phyloP scores from a whole-genome alignment of 2,113 vertebrate species.

The Lota lota region DNA sequence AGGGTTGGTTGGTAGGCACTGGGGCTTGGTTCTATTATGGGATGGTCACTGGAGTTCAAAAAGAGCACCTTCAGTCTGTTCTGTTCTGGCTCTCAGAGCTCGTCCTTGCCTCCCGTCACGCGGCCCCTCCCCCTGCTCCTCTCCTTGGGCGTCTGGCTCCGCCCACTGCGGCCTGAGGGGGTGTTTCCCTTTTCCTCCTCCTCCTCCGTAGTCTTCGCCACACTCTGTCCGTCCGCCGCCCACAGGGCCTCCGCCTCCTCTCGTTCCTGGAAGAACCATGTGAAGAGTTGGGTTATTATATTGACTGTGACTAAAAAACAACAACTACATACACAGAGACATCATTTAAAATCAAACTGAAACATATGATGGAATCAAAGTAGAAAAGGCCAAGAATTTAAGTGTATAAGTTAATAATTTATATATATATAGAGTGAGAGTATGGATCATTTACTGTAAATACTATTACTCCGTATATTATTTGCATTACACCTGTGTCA shows the following conservation, averaged over 20 bases:
- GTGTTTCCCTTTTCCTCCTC: conserved; percentile 30
- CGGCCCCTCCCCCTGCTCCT: conserved; percentile 56
- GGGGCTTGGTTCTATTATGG: too few species aligned
- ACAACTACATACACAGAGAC: too few species aligned
- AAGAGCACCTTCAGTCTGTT: conserved; percentile 20
- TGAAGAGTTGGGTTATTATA: neutral
- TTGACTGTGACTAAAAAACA: too few species aligned
- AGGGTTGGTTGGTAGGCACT: too few species aligned
- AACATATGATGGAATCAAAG: neutral
- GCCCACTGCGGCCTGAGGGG: conserved; percentile 48
- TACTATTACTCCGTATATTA: too few species aligned
- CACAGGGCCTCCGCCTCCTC: conserved; percentile 73
- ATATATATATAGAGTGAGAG: too few species aligned
- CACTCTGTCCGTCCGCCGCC: conserved; percentile 57
- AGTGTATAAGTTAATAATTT: too few species aligned
- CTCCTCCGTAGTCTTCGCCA: conserved; percentile 42
- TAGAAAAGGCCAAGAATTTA: too few species aligned
- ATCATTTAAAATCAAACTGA: too few species aligned
- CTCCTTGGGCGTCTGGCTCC: conserved; percentile 59
- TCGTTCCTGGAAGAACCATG: conserved; percentile 61
- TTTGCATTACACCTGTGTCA: conserved; percentile 29
- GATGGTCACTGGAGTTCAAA: too few species aligned
- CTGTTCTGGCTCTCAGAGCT: conserved; percentile 58
- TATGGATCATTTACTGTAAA: too few species aligned
- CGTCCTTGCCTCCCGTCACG: conserved; percentile 64